phyloP scores from a whole-genome alignment of 2,888 invertebrate species.

The Pheosia tremula region DNA sequence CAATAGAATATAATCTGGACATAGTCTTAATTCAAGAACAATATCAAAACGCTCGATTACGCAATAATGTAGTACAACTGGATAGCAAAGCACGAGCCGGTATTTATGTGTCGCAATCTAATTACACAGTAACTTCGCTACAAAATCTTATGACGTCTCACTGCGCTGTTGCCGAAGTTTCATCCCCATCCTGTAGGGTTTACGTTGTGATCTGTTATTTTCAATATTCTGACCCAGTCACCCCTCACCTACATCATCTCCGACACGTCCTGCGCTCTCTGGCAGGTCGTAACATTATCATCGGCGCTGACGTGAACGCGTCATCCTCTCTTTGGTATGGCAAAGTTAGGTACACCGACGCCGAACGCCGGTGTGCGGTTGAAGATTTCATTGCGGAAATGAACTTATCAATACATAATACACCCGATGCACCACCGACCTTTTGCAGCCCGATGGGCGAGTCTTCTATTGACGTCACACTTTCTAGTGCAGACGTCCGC shows the following conservation, averaged over 20 bases:
- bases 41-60: no score
- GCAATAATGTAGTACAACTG: no score
- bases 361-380: neutral
- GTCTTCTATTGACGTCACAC: neutral
- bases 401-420: neutral
- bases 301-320: neutral
- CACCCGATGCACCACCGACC: neutral
- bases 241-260: neutral
- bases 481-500: slow-evolving; percentile 49
- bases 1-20: no score
- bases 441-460: slow-evolving; percentile 1
- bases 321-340: neutral
- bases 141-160: no score
- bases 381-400: neutral
- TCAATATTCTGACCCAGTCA: neutral
- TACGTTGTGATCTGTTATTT: neutral
- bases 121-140: no score
- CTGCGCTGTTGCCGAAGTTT: no score
- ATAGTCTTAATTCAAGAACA: no score
- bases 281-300: neutral
- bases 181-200: neutral
- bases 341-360: neutral
- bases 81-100: no score
- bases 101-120: no score
- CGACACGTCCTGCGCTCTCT: neutral